These are phyloP conservation scores for Sebastes dallii DNA, from an alignment of 2,797 vertebrate species.

Conservation along the genomic window DNA sequence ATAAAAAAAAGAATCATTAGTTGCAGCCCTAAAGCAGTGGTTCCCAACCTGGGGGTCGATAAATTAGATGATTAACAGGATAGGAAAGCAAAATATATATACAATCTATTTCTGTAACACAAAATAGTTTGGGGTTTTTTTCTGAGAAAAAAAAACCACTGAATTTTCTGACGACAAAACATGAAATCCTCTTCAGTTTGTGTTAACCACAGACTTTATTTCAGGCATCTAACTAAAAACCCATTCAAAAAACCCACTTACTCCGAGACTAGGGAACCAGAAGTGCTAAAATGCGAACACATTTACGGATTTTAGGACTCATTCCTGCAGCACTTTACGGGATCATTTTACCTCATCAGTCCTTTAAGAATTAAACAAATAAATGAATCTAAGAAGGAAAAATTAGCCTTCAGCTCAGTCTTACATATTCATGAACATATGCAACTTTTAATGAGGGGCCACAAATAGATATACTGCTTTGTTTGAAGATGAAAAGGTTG, in stretches of 20 bases:
- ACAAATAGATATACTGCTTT: background rate
- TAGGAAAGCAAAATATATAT: background rate
- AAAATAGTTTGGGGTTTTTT: rapidly evolving
- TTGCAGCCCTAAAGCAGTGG: background rate
- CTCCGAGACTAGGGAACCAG: too few species aligned
- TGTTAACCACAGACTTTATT: too few species aligned
- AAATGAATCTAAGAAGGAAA: background rate
- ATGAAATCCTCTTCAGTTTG: too few species aligned
- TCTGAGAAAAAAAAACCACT: too few species aligned
- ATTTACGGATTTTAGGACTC: too few species aligned
- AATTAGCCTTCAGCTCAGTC: background rate
- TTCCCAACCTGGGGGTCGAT: background rate
- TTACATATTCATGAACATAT: background rate
- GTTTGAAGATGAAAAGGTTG: background rate
- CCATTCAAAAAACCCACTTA: too few species aligned
- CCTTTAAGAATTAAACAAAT: background rate
- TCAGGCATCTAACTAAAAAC: too few species aligned
- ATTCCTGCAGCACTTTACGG: background rate
- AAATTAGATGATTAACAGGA: background rate
- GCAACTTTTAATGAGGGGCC: background rate
- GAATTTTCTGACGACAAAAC: background rate
- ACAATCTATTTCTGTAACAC: background rate
- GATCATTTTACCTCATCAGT: background rate
- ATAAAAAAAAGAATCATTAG: background rate
- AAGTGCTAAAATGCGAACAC: too few species aligned